Base-by-base conservation (phyloP, 2,113 vertebrate genomes). In the Micromys minutus region DNA sequence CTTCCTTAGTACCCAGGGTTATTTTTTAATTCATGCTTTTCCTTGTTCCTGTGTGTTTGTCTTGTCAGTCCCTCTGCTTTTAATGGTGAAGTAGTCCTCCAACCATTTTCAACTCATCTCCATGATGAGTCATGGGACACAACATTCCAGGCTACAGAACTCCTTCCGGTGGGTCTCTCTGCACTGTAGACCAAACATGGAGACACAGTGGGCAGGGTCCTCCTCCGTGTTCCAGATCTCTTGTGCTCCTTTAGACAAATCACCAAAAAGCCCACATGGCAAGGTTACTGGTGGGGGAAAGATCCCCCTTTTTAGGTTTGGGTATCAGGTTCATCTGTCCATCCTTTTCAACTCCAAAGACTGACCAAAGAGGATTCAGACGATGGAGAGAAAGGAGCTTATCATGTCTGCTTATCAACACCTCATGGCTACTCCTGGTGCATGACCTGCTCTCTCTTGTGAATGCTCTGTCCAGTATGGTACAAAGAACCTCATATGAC, bases 81-180 rank as follows among this genome's bases (percentile, higher is more conserved):
- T 98, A 99, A 99, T 98, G 99, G 87, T 99, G 98, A 98, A 99
- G 98, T 99, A 99, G 98, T 99, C 99, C 93, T 99, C 99, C 95
- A 99, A 99, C 96, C 99, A 98, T 98, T 99, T 99, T 98, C 99
- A 99, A 98, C 99, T 99, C 99, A 99, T 99, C 98, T 99, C 99
- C 99, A 99, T 98, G 97, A 99, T 99, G 96, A 99, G 98, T 97
- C 99, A 99, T 95, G 99, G 97, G 67, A 98, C 98, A 61, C 99
- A 99, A 96, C 99, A 99, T 97, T 99, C 99, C 98, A 99, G 98
- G 80, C 99, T 98, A 87, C 98, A 98, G 97, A 61, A 99, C 98
- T 99, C 99, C 24, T 39, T 81, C 42, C 52, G 3, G 6, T 11
- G 34, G n/a, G 42, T 29, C 65, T 29, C 65, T 74, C 52, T 89